Evolutionary conservation across 2,888 invertebrate genomes (phyloP).

Genomic region (Lasioglossum lativentre): DNA sequence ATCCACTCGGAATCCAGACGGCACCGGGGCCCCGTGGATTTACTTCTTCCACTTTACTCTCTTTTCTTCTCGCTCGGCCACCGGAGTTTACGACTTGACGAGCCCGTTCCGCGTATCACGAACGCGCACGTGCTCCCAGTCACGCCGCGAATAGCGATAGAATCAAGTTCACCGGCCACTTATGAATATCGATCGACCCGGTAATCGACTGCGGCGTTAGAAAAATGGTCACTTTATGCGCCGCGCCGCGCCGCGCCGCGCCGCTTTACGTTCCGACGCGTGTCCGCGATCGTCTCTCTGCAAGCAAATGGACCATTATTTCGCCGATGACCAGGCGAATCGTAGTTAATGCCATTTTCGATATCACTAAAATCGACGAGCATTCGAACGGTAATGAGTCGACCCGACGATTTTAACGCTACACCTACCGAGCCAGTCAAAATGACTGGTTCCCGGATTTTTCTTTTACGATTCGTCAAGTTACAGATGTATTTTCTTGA

Average conservation of each 20-base stretch:
- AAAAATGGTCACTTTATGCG: neutral
- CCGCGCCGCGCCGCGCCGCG: neutral
- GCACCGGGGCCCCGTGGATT: neutral
- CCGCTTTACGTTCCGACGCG: neutral
- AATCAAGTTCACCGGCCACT: neutral
- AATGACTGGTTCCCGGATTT: too few species aligned
- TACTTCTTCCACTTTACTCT: neutral
- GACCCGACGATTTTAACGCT: neutral
- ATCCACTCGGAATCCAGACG: conserved; percentile 24
- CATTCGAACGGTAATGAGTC: neutral
- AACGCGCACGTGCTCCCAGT: neutral
- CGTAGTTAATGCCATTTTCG: neutral
- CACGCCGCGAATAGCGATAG: neutral
- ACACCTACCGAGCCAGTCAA: too few species aligned
- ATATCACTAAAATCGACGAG: neutral
- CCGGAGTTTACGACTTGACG: neutral
- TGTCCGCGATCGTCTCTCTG: neutral
- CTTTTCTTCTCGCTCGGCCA: neutral
- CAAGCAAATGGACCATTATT: neutral
- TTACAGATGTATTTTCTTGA: too few species aligned
- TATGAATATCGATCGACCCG: neutral
- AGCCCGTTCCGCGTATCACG: neutral
- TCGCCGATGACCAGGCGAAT: neutral
- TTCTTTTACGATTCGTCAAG: too few species aligned
- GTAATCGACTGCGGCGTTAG: neutral